phyloP scores from a whole-genome alignment of 1,140 invertebrate species.

The Zophobas morio region DNA sequence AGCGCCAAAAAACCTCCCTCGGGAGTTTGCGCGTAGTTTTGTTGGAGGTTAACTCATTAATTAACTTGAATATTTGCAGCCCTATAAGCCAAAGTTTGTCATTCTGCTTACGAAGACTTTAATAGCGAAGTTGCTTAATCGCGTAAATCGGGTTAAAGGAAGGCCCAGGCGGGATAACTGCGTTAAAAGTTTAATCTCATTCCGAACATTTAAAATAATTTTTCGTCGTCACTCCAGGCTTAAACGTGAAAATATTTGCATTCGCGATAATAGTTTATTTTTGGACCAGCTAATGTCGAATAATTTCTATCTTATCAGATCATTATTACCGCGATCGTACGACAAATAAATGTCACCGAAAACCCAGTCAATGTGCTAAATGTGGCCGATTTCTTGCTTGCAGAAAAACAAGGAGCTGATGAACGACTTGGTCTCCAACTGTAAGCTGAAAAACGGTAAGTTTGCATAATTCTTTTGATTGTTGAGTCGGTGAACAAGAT shows the following conservation, averaged over 20 bases:
- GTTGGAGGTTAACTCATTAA: not conserved
- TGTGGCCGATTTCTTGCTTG: constrained; percentile 67
- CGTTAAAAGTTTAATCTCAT: constrained; percentile 3
- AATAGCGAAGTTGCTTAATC: constrained; percentile 1
- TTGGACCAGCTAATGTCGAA: constrained; percentile 30
- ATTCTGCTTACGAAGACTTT: not conserved
- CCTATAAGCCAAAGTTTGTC: constrained; percentile 1
- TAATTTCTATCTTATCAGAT: constrained; percentile 42
- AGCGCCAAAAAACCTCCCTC: not conserved
- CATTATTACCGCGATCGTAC: constrained; percentile 24
- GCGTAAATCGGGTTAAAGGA: not conserved
- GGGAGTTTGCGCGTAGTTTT: not conserved
- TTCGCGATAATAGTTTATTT: constrained; percentile 27
- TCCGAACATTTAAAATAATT: not conserved
- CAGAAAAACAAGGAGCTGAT: constrained; percentile 81
- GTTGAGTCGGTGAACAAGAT: constrained; percentile 5
- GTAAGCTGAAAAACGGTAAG: constrained; percentile 78
- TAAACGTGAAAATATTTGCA: constrained; percentile 29
- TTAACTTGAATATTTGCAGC: constrained; percentile 4
- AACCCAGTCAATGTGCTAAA: constrained; percentile 40
- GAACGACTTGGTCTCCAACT: constrained; percentile 76
- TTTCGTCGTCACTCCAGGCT: not conserved
- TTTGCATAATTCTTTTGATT: constrained; percentile 33
- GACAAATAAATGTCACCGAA: constrained; percentile 4
- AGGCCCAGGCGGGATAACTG: not conserved